Base-by-base conservation (phyloP, 53 echinoderm and acorn worm genomes). In the Luidia sarsii region DNA sequence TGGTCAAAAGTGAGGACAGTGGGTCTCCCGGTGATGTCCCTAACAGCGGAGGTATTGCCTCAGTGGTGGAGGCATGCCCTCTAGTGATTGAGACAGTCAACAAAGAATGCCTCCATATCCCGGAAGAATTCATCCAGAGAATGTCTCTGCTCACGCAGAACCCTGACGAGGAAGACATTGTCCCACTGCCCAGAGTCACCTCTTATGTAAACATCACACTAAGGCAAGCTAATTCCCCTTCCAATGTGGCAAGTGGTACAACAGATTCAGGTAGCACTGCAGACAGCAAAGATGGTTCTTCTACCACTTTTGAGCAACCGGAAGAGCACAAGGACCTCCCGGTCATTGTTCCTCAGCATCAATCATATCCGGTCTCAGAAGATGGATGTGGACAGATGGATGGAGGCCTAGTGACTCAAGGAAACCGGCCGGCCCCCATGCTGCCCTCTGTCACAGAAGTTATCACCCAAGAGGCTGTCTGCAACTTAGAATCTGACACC, bases 71-170 rank as follows among this genome's bases (percentile, higher is more conserved):
- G 15, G 25, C 38, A 13, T 33, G 54, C 8, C 24, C 37, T 24
- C 55, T 54, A 13, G 41, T 72, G 15, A 72, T 4, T 72, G 72
- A 72, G 56, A 5, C 39, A 8, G 72, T 36, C 11, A 72, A 72
- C 38, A 20, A 55, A 24, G 57, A 72, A 50, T 34, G 70, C 70
- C 16, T n/a, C 5, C 37, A 33, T 16, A 15, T 39, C 34, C 7
- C 14, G 43, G 67, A 72, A 56, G 72, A 72, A 38, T 56, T 72
- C 50, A 19, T 56, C 23, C 21, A 25, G 11, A 55, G 34, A n/a
- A 19, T 72, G 37, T 72, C 38, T 23, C 19, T 6, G 72, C 72
- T 72, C 39, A 25, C 56, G 72, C 38, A 72, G 37, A 56, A 55
- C 4, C 37, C n/a, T 72, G 27, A 21, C 11, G 15, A 54, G 0